Conservation (phyloP, 2,888 invertebrate species). For the Brenthis daphne region DNA sequence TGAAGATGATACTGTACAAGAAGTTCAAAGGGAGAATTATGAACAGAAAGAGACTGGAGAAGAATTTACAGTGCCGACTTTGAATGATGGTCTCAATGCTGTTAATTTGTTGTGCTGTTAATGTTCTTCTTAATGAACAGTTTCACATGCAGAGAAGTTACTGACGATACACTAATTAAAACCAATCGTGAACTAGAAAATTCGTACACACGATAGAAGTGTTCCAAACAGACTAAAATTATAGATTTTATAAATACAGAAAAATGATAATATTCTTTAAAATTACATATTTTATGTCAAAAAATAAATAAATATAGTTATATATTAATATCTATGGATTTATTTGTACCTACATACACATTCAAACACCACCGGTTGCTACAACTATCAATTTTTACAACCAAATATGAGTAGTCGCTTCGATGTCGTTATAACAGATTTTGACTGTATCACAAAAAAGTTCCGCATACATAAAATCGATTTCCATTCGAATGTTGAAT, state of each 20-base stretch:
- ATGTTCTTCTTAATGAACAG: slow-evolving; percentile 33
- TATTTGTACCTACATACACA: no score
- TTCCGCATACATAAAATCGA: slow-evolving; percentile 15
- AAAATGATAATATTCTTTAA: slow-evolving; percentile 14
- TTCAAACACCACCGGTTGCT: no score
- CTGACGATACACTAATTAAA: slow-evolving; percentile 24
- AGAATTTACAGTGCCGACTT: slow-evolving; percentile 40
- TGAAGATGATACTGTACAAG: slow-evolving; percentile 18
- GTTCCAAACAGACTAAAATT: slow-evolving; percentile 30
- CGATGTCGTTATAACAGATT: no score
- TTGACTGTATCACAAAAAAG: neutral
- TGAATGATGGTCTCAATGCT: slow-evolving; percentile 40
- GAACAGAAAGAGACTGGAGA: slow-evolving; percentile 25
- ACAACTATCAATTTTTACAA: no score
- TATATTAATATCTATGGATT: no score
- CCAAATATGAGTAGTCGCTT: no score
- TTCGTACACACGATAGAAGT: slow-evolving; percentile 21
- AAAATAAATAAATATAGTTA: no score
- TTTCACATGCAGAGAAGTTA: slow-evolving; percentile 20
- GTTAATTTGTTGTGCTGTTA: slow-evolving; percentile 26
- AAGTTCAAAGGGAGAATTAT: neutral
- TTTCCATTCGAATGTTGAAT: slow-evolving; percentile 10
- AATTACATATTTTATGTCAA: neutral
- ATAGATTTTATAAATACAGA: slow-evolving; percentile 13
- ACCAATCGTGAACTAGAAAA: slow-evolving; percentile 34